Percentiles rank a stretch among this genome's conserved stretches.
Conservation (phyloP, 2,797 vertebrate species). For the Sparus aurata region DNA sequence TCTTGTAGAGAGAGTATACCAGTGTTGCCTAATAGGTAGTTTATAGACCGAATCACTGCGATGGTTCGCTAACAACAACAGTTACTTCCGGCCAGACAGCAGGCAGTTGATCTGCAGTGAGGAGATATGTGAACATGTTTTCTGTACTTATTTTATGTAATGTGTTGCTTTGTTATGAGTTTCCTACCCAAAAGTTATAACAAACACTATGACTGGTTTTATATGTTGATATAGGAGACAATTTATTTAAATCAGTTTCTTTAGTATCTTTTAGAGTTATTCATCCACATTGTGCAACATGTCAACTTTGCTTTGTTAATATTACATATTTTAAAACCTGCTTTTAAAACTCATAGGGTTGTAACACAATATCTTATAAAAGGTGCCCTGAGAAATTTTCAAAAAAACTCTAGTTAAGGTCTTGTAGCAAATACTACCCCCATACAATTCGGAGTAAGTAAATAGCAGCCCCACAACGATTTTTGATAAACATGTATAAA, state of each 20-base stretch:
- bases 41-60: background rate
- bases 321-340: background rate
- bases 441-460: conserved; percentile 13
- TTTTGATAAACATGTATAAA: conserved; percentile 14
- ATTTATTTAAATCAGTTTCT: too few relatives aligned
- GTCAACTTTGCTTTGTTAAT: too few relatives aligned
- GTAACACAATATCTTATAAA: background rate
- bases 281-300: background rate
- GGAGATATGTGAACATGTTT: too few relatives aligned
- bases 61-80: too few relatives aligned
- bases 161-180: too few relatives aligned
- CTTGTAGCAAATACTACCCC: background rate
- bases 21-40: background rate
- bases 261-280: background rate
- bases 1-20: background rate
- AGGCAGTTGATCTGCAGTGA: too few relatives aligned
- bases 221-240: background rate
- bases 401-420: background rate
- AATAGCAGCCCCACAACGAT: conserved; percentile 12
- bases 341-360: background rate
- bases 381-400: conserved; percentile 2
- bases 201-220: too few relatives aligned
- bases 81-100: too few relatives aligned
- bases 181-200: too few relatives aligned
- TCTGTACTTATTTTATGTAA: too few relatives aligned